Base-by-base conservation (phyloP, 2,797 vertebrate genomes). In the Helarctos malayanus region DNA sequence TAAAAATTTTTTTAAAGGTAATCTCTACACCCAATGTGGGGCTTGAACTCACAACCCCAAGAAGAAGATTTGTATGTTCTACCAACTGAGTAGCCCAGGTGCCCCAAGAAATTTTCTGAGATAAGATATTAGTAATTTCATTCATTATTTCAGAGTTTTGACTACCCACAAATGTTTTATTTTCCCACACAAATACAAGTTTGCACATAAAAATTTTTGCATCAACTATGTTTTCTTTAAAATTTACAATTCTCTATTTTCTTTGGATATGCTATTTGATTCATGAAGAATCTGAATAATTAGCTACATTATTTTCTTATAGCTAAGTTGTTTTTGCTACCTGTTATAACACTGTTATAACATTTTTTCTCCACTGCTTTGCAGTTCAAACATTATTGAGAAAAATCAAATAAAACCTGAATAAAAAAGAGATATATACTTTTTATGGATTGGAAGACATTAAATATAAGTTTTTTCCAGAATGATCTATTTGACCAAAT, bases 401-500 rank as follows among this genome's bases (percentile, higher is more conserved):
- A 59, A 84, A 97, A 89, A 85, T 57, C 3, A 97, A 89, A 57
- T 45, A 61, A 59, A 91, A 84, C 0, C n/a, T 61, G 45, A 82
- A 56, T 78, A 52, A 84, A n/a, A 91, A 45, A 89, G n/a, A 85
- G 8, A 69, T 9, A 11, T 12, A 61, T 68, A 7, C 32, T 76
- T 75, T 92, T 83, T 12, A 75, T 47, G 21, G 13, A 59, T 89
- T 92, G 25, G 15, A 89, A 89, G 45, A 75, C 0, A 21, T 73
- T 65, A 80, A 35, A 41, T 35, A 12, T 4, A 4, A 80, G 9
- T 92, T 94, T 95, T 79, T 49, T 80, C 41, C 25, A 73, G n/a
- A 91, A 75, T 88, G 41, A 95, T 47, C 12, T 87, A 52, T 15
- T 32, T 82, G 54, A 71, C 90, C 23, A 73, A 96, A 83, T 52